Base-by-base conservation (phyloP, 2,113 vertebrate species). In the Peromyscus leucopus region DNA sequence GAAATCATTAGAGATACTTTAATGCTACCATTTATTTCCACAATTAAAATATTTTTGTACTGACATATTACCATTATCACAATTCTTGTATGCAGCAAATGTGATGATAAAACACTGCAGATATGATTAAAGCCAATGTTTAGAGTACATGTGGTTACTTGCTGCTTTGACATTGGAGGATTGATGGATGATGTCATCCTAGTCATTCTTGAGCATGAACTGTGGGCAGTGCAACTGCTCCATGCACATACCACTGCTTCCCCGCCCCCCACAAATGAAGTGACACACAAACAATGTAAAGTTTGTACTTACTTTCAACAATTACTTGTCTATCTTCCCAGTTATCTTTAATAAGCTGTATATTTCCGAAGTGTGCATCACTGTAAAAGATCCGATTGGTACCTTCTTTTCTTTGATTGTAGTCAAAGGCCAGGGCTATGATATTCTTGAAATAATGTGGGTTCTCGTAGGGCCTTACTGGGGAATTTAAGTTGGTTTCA, bases 311-410 rank as follows among this genome's bases (percentile, higher is more conserved):
- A 99, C 99, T 99, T 98, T 99, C 99, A 84, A 99, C 98, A 4
- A 99, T 98, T 59, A 99, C 89, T 98, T 98, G 97, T 98, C 99
- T 99, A 96, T 98, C 99, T 15, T 99, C 98, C 99, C 99, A 99
- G 98, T 99, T 99, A 90, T 99, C 99, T 55, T 99, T 99, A 94
- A 99, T 99, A 93, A 99, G 98, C 96, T 99, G 99, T 96, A 99
- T 99, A 97, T 99, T 99, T 97, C 99, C 99, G 97, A 99, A 99
- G 94, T 99, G 99, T 42, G 99, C 99, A 12, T 99, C 99, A 7
- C 99, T 99, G 98, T 99, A 99, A 98, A 99, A 99, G 19, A 99
- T 99, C n/a, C 99, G 99, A 85, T 99, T 99, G 28, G 98, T 99
- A 15, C 99, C 99, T 85, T 97, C 98, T 74, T 98, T 98, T 97